These are phyloP conservation scores for rat (Rattus norvegicus) DNA, from an alignment of 2,113 vertebrate genomes.

Conservation along the genomic window GRCr8 NC_086021.1:91802001-91802500, in stretches of 20 bases:
- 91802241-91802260: constrained; percentile 22
- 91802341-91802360: constrained; percentile 26
- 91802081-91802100: constrained; percentile 68
- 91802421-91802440: not conserved
- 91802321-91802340: not conserved
- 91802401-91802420: not conserved
- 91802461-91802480: not conserved
- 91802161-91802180: not conserved
- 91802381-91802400: not conserved
- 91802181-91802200: not conserved
- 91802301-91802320: not conserved
- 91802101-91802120: not conserved
- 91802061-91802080: constrained; percentile 77
- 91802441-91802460: not conserved
- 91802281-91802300: not conserved
- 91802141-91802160: constrained; percentile 37
- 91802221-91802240: constrained; percentile 17
- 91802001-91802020: constrained; percentile 46
- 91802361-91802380: constrained; percentile 18
- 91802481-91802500: not conserved
- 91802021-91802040: constrained; percentile 69
- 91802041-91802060: constrained; percentile 67
- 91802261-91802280: constrained; percentile 22
- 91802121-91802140: constrained; percentile 40
- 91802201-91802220: not conserved